Percentiles rank a stretch among this genome's conserved stretches.
Evolutionary conservation across 2,888 invertebrate species (phyloP).

Genomic region (Stratiomys singularior): DNA sequence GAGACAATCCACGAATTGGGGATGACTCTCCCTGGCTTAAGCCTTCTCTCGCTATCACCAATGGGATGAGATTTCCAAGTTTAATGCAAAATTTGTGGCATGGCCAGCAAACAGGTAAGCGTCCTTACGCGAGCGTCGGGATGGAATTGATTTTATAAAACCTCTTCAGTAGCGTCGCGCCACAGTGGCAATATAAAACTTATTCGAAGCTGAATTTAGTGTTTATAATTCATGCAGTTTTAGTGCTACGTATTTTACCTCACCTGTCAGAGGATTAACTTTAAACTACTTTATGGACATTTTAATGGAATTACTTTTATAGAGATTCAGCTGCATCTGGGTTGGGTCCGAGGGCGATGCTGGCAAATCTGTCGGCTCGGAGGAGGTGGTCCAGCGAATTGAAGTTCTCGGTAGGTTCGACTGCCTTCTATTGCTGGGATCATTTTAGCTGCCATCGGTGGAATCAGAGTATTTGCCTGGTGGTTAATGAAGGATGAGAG

Average conservation of each 20-base stretch:
- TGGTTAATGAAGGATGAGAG: too few species aligned
- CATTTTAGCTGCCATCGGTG: too few species aligned
- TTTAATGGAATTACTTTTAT: slow-evolving; percentile 38
- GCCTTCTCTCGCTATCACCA: background rate
- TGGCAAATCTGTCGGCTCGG: too few species aligned
- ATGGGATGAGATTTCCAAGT: background rate
- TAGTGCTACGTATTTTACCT: slow-evolving; percentile 11
- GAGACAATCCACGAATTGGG: slow-evolving; percentile 34
- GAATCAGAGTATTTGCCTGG: too few species aligned
- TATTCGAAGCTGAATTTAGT: slow-evolving; percentile 24
- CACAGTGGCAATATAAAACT: background rate
- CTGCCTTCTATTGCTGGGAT: too few species aligned
- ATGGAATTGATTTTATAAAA: background rate
- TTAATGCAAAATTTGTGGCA: slow-evolving; percentile 9
- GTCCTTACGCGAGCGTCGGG: background rate
- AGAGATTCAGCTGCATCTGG: slow-evolving; percentile 19
- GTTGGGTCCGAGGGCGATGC: background rate
- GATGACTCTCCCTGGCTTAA: slow-evolving; percentile 1
- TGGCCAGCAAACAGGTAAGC: slow-evolving; percentile 18
- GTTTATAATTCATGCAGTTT: slow-evolving; percentile 21
- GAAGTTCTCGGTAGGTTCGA: too few species aligned
- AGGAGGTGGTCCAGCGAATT: too few species aligned
- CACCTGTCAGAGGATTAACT: slow-evolving; percentile 25
- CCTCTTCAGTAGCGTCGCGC: background rate
- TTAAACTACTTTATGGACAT: slow-evolving; percentile 30